phyloP scores from a whole-genome alignment of 2,113 vertebrate species.

The Anoplopoma fimbria region DNA sequence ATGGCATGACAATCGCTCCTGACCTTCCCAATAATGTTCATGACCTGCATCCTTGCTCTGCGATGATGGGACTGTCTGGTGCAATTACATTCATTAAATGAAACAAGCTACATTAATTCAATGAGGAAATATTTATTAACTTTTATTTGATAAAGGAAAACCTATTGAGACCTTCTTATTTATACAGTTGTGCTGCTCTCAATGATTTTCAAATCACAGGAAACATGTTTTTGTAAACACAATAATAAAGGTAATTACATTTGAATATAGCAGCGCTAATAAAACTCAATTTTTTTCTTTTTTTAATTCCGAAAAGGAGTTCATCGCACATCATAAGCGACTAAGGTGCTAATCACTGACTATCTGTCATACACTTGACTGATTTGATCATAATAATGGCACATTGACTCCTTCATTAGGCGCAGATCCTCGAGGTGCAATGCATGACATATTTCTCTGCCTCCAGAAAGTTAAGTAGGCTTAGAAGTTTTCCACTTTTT shows the following conservation, averaged over 20 bases:
- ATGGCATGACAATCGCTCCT: neutral
- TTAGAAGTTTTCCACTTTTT: conserved; percentile 57
- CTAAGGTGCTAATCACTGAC: neutral
- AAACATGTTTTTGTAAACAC: neutral
- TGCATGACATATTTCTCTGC: conserved; percentile 25
- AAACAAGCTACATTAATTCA: conserved; percentile 21
- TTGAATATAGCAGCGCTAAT: neutral
- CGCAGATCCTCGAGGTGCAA: conserved; percentile 1
- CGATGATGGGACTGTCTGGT: neutral
- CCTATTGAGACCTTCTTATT: neutral
- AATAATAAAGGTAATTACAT: neutral
- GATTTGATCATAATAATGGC: neutral
- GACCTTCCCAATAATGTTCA: neutral
- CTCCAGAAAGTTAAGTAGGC: conserved; percentile 31
- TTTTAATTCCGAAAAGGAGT: neutral
- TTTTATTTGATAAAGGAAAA: conserved; percentile 21
- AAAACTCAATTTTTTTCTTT: neutral
- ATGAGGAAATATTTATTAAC: conserved; percentile 42
- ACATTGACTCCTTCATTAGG: neutral
- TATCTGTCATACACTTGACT: neutral
- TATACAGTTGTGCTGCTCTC: neutral
- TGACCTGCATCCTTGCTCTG: conserved; percentile 14
- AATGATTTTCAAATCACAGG: too few species aligned
- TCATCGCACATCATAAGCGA: conserved; percentile 4
- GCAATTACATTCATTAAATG: conserved; percentile 18